Evolutionary conservation across 2,797 vertebrate genomes (phyloP).

Genomic region (Emys orbicularis): DNA sequence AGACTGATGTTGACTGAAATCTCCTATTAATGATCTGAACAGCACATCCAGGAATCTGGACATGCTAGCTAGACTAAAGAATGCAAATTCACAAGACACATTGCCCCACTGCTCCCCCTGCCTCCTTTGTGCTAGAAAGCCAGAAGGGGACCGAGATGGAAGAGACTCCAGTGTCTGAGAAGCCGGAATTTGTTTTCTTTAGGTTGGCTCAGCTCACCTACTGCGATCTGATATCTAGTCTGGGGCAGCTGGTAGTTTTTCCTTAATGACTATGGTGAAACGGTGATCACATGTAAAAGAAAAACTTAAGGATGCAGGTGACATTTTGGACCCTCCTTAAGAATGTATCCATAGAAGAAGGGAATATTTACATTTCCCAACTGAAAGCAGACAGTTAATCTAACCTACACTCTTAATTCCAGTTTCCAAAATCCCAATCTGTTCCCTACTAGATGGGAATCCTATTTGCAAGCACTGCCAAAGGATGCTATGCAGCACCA

Average conservation of each 20-base stretch:
- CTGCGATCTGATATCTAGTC: neutral
- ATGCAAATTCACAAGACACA: neutral
- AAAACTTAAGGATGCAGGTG: neutral
- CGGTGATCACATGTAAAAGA: neutral
- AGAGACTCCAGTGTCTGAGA: neutral
- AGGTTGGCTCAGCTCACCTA: neutral
- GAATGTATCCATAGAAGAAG: neutral
- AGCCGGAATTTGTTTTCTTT: neutral
- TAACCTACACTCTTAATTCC: neutral
- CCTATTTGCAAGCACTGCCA: rapidly evolving
- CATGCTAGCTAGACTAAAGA: rapidly evolving
- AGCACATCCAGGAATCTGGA: neutral
- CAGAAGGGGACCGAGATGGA: neutral
- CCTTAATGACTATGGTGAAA: neutral
- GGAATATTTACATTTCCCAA: neutral
- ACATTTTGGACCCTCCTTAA: neutral
- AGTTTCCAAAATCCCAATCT: neutral
- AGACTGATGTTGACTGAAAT: neutral
- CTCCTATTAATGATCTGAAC: neutral
- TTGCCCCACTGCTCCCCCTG: rapidly evolving
- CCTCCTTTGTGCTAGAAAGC: neutral
- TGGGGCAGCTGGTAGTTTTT: rapidly evolving
- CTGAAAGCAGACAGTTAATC: neutral
- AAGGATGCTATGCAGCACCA: neutral
- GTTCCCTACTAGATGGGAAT: neutral